phyloP scores from a whole-genome alignment of 2,888 invertebrate genomes.

The Desoria tigrina region DNA sequence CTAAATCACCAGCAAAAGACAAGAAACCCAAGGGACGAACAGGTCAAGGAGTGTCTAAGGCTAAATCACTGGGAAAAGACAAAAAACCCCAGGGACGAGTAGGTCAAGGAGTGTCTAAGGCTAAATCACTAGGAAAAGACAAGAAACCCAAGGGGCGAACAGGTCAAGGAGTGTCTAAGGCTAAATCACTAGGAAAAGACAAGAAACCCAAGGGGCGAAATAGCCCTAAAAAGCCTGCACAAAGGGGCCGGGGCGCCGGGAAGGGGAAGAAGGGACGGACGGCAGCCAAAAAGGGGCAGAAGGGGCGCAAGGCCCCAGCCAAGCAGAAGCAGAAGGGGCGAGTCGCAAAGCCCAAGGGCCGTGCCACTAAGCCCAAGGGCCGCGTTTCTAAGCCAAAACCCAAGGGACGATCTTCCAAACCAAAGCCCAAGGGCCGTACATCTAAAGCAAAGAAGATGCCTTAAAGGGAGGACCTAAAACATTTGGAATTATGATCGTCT shows the following conservation, averaged over 20 bases:
- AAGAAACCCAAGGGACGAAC: neutral
- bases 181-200: neutral
- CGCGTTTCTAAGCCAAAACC: neutral
- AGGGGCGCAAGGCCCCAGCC: no score
- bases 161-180: neutral
- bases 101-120: neutral
- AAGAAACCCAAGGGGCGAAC: neutral
- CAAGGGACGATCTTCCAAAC: neutral
- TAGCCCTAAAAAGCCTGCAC: no score
- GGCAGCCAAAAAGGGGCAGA: neutral
- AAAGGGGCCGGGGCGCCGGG: no score
- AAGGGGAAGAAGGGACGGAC: no score
- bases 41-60: neutral
- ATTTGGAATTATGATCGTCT: no score
- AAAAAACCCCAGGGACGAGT: neutral
- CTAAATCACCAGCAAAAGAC: neutral
- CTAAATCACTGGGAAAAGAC: neutral
- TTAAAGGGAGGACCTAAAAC: neutral
- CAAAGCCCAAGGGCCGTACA: neutral
- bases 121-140: neutral
- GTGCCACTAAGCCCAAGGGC: no score
- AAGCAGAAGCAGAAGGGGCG: neutral
- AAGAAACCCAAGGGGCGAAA: neutral
- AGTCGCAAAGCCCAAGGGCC: slow-evolving; percentile 1
- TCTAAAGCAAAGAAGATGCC: no score